These are phyloP conservation scores for Pseudomyrmex sp. DNA, from an alignment of 1,140 invertebrate species.

Conservation along the genomic window DNA sequence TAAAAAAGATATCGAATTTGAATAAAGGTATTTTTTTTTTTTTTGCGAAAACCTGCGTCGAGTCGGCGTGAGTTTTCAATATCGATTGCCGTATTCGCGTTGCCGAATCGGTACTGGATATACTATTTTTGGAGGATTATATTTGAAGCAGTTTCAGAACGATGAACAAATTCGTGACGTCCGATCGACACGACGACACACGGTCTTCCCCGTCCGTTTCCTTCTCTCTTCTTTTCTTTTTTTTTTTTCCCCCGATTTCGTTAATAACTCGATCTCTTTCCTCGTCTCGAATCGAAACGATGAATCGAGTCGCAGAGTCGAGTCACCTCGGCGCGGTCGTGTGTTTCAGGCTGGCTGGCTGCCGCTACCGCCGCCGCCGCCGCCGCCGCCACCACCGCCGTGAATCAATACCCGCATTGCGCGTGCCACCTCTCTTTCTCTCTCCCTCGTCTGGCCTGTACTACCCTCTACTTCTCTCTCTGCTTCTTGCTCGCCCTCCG, in stretches of 20 bases:
- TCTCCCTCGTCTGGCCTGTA: slow-evolving; percentile 72
- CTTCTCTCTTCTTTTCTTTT: slow-evolving; percentile 29
- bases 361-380: slow-evolving; percentile 58
- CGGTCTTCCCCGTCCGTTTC: neutral
- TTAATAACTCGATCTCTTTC: slow-evolving; percentile 25
- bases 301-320: slow-evolving; percentile 81
- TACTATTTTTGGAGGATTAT: neutral
- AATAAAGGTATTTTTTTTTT: too few relatives aligned
- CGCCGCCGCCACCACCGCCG: slow-evolving; percentile 70
- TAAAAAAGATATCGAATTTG: neutral
- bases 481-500: slow-evolving; percentile 72
- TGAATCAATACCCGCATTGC: slow-evolving; percentile 86
- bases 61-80: neutral
- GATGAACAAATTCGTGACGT: slow-evolving; percentile 28
- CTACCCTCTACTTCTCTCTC: slow-evolving; percentile 71
- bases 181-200: slow-evolving; percentile 3
- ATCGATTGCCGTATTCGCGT: neutral
- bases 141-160: neutral
- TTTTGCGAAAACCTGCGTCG: neutral
- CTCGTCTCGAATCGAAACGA: slow-evolving; percentile 50
- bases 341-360: slow-evolving; percentile 78
- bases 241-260: neutral
- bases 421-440: slow-evolving; percentile 83
- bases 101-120: slow-evolving; percentile 11
- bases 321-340: slow-evolving; percentile 80